phyloP scores from a whole-genome alignment of 2,888 invertebrate genomes.

The Sipha maydis region DNA sequence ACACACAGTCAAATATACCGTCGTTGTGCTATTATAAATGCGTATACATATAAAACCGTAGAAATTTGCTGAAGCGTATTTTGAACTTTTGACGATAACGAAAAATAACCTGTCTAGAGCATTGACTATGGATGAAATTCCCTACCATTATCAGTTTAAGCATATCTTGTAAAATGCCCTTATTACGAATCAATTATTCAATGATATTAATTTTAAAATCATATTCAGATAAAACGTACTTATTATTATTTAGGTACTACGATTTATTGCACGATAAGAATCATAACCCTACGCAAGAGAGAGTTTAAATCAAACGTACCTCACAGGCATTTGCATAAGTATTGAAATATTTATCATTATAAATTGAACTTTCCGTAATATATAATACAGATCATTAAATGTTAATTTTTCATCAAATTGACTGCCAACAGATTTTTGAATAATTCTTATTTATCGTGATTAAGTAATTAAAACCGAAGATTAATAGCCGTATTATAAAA shows the following conservation, averaged over 20 bases:
- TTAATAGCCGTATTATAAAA: too few species aligned
- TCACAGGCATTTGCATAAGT: not conserved
- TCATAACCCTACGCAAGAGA: not conserved
- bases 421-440: too few species aligned
- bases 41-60: not conserved
- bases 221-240: not conserved
- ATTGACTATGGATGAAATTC: not conserved
- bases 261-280: not conserved
- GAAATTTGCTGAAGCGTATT: not conserved
- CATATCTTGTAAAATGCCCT: not conserved
- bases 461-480: too few species aligned
- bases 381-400: too few species aligned
- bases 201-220: not conserved
- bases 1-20: not conserved
- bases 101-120: not conserved
- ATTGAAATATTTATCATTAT: too few species aligned
- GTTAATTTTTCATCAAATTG: too few species aligned
- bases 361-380: too few species aligned
- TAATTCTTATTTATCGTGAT: too few species aligned
- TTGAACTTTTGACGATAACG: not conserved
- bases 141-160: not conserved
- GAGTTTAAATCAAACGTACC: not conserved
- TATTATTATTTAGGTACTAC: not conserved
- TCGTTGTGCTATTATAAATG: not conserved
- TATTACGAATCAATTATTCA: not conserved